phyloP scores from a whole-genome alignment of 2,888 invertebrate genomes.

The Acleris holmiana region DNA sequence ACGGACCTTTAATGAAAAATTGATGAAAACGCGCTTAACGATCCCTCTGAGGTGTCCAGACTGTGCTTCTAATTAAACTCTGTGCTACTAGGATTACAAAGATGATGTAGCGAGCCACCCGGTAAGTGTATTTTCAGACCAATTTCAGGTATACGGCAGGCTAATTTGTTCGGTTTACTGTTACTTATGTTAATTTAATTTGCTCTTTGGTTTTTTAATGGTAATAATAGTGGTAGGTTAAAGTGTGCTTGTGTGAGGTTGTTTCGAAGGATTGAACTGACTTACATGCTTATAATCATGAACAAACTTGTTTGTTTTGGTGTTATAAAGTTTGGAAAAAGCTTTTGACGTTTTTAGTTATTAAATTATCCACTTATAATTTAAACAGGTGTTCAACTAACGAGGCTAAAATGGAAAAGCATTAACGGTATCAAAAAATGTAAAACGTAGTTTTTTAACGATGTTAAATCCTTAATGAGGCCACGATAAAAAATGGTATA shows the following conservation, averaged over 20 bases:
- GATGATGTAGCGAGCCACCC: constrained; percentile 56
- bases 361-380: no score
- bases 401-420: no score
- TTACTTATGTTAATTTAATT: constrained; percentile 41
- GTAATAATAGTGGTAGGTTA: constrained; percentile 42
- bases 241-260: neutral
- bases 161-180: constrained; percentile 33
- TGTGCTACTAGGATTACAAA: constrained; percentile 61
- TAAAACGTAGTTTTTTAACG: no score
- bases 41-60: constrained; percentile 48
- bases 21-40: constrained; percentile 64
- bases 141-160: constrained; percentile 63
- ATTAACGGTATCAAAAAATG: no score
- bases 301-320: no score
- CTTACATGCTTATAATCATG: no score
- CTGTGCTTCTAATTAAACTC: constrained; percentile 57
- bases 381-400: no score
- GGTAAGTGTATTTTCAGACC: constrained; percentile 66
- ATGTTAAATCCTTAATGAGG: no score
- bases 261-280: neutral
- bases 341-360: no score
- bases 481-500: neutral
- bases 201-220: constrained; percentile 39
- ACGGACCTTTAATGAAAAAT: constrained; percentile 74
- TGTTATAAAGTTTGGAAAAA: no score